Evolutionary conservation across 2,888 invertebrate species (phyloP), one percentile per base, ranked within the genome.

Genomic region (Drosophila fungiperda): DNA sequence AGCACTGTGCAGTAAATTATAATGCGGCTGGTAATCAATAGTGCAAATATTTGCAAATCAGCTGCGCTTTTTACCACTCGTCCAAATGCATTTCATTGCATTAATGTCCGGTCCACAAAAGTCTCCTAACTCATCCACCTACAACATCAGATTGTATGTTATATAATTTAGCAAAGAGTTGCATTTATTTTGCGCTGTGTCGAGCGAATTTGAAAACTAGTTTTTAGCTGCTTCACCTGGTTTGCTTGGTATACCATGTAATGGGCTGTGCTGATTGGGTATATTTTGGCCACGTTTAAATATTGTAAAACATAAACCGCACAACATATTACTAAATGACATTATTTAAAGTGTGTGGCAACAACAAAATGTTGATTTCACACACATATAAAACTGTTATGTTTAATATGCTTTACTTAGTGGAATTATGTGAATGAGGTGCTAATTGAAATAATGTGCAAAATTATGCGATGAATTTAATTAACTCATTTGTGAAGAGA

Each of bases 31-130:
- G 83, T 88, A 86, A 86, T 86, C 86, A 90, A 82, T 90, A 80
- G 80, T 74, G 78, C 78, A 87, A 86, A 86, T 87, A 89, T 89
- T 85, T 80, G 80, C 76, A 75, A 87, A 84, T 83, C 83, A 76
- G 73, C 65, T 59, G 72, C 74, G 62, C 79, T 78, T 79, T 79
- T 79, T 66, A 64, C 69, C 73, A 73, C 64, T 42, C 65, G 26
- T 23, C 57, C 65, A 73, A 77, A 78, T 71, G 59, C 61, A 67
- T 70, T 78, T 52, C 70, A 62, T 62, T 57, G 80, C 80, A 80
- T 75, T 63, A 65, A 77, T 78, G 78, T 64, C 53, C 29, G 32
- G 42, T 23, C 32, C n/a, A 35, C 50, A 40, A 45, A 32, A 36
- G 40, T 26, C 63, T 32, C 20, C 17, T 7, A 17, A 12, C 23